Evolutionary conservation across 2,797 vertebrate genomes (phyloP), one percentile per base, ranked within the genome.

Genomic region (Lophotriccus pileatus): DNA sequence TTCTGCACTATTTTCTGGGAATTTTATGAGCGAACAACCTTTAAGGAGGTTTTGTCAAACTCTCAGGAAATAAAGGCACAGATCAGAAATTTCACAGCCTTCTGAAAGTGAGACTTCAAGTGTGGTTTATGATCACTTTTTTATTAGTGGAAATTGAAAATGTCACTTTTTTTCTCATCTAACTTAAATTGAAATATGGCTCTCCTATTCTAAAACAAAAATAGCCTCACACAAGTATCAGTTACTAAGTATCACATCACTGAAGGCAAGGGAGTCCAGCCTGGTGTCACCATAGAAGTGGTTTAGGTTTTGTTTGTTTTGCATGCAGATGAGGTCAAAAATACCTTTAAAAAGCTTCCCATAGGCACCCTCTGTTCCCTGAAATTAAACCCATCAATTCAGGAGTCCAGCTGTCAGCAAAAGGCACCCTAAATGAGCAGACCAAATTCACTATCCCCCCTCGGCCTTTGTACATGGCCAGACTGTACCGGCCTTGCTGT

Each of bases 201-300:
- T 83, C 46, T 87, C 46, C 60, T 73, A 76, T 80, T 91, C 73
- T 86, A 63, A 91, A 94, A 23, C 66, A 91, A 86, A 90, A 95
- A 90, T 68, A 94, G 68, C 83, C 80, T 80, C 53, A 3, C 76
- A 47, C 14, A 12, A 47, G 64, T 77, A 89, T 89, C 91, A 50
- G 2, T 94, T 96, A 46, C 84, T 32, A 17, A 79, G 63, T 89
- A 76, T 93, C 88, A 36, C 77, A 78, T 93, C 91, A 23, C 73
- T 79, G 66, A 70, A 84, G 56, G 72, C 60, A 44, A 39, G n/a
- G 43, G 46, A 84, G 50, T 68, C 78, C 66, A 82, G 32, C n/a
- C 36, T 23, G 2, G 39, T 46, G 72, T 87, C 72, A 37, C 84
- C 76, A 44, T 89, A 87, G 81, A 89, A 77, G 50, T 82, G 70